phyloP scores from a whole-genome alignment of 1,140 invertebrate genomes.

The Apis dorsata region DNA sequence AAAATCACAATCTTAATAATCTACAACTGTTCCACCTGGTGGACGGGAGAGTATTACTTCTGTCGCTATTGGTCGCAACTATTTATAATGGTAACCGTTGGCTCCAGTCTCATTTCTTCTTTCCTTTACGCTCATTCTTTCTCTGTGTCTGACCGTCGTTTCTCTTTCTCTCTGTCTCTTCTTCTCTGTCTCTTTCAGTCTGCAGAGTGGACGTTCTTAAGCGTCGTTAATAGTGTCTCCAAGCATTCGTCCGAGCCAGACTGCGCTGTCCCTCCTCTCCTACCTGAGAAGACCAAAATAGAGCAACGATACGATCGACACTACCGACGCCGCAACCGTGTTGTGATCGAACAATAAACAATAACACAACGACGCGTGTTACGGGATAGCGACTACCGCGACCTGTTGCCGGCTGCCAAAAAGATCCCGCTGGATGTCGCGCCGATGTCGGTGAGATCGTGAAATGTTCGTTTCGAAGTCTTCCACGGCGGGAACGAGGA shows the following conservation, averaged over 20 bases:
- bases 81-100: constrained; percentile 61
- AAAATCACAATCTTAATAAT: not conserved
- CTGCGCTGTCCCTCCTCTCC: constrained; percentile 8
- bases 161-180: not conserved
- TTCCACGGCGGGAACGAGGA: constrained; percentile 32
- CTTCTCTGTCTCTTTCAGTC: constrained; percentile 6
- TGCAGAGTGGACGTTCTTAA: constrained; percentile 25
- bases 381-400: constrained; percentile 13
- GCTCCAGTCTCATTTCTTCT: constrained; percentile 37
- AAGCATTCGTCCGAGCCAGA: constrained; percentile 24
- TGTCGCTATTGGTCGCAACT: constrained; percentile 49
- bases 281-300: constrained; percentile 40
- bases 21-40: constrained; percentile 25
- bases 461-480: constrained; percentile 39
- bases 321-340: not conserved
- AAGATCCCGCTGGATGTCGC: constrained; percentile 18
- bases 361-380: constrained; percentile 21
- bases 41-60: constrained; percentile 9
- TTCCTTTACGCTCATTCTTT: constrained; percentile 13
- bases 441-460: constrained; percentile 19
- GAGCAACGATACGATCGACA: constrained; percentile 16
- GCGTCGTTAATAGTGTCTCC: constrained; percentile 50
- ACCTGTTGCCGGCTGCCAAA: constrained; percentile 42
- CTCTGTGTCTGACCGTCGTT: not conserved
- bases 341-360: constrained; percentile 31